Evolutionary conservation across 2,888 invertebrate genomes (phyloP), one percentile per base, ranked within the genome.

Genomic region (Calephelis perditalis): DNA sequence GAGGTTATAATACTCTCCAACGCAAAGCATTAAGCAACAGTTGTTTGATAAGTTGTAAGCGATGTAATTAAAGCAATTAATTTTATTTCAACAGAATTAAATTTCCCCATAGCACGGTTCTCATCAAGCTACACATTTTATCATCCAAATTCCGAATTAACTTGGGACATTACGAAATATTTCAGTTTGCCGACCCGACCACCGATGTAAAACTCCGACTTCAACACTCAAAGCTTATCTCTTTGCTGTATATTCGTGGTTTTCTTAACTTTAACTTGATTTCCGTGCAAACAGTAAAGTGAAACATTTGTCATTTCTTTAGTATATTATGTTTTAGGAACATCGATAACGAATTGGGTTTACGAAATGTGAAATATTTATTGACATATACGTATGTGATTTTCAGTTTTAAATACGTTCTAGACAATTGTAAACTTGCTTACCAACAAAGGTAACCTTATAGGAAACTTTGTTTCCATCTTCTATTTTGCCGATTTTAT

Each of bases 161-260:
- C 69, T 75, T 75, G 69, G 71, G 68, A 70, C 72, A 66, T 73
- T 74, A 72, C 69, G 70, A 75, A 78, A 74, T 75, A 76, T 75
- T 76, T 70, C 67, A 67, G 61, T 59, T 59, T 37, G 62, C 69
- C 73, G 73, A 73, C 73, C 73, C 74, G 63, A 67, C 69, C 71
- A 67, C 72, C 71, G 70, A 72, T 78, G 74, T 75, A 67, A 81
- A 86, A 81, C 83, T 78, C 74, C 73, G 78, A 86, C 82, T 86
- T 87, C 82, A 84, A 81, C 84, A 82, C 81, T 84, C 79, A 80
- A 78, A 82, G 82, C 82, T 87, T 87, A 88, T 89, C 87, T 86
- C 77, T 70, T 71, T 76, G 83, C 78, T 84, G 84, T 84, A 85
- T 85, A 84, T 86, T 88, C 86, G 86, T 84, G 86, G 87, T 87